Evolutionary conservation across 2,113 vertebrate genomes (phyloP).

Genomic region (Campylorhamphus procurvoides): DNA sequence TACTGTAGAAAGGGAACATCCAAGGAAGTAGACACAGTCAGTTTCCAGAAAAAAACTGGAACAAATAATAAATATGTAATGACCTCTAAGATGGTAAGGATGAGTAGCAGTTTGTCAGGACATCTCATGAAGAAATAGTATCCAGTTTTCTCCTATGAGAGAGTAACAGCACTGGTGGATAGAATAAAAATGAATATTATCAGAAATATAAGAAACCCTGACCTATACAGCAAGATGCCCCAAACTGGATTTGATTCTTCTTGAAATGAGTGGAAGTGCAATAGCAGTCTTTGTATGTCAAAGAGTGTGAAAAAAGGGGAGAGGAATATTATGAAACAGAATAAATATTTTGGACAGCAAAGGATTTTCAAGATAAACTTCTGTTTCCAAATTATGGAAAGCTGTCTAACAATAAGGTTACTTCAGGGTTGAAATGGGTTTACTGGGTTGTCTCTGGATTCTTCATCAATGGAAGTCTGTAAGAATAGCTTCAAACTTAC

Average conservation of each 20-base stretch:
- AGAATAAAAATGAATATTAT: background rate
- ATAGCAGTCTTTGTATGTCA: background rate
- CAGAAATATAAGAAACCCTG: background rate
- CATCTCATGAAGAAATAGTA: background rate
- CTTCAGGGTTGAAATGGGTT: background rate
- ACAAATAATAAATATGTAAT: background rate
- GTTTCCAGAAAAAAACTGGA: background rate
- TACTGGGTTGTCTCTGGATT: background rate
- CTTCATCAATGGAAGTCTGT: background rate
- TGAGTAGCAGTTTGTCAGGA: background rate
- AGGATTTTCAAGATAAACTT: background rate
- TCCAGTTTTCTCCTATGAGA: background rate
- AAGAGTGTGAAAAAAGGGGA: background rate
- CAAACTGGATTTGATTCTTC: background rate
- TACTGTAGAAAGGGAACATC: background rate
- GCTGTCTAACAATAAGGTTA: background rate
- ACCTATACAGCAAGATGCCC: background rate
- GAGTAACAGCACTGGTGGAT: background rate
- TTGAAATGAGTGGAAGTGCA: background rate
- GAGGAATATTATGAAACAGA: background rate
- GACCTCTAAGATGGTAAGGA: background rate
- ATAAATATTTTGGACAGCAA: background rate
- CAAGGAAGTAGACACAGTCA: background rate
- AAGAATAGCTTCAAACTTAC: background rate
- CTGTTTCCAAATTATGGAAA: background rate